phyloP scores from a whole-genome alignment of 2,113 vertebrate genomes.

The Syrmaticus mikado region DNA sequence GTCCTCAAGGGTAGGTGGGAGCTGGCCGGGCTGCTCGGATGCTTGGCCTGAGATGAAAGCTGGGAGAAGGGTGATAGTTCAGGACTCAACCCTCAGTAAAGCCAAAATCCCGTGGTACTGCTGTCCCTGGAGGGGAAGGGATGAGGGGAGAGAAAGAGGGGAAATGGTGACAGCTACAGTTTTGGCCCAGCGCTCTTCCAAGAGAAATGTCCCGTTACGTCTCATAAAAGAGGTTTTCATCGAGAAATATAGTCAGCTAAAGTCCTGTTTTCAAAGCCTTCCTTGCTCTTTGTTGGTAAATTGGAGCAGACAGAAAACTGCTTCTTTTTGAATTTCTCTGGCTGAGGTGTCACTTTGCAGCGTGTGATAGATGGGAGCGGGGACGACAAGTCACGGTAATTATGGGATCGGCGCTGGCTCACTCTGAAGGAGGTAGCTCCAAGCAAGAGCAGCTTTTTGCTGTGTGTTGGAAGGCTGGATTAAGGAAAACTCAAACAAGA shows the following conservation, averaged over 20 bases:
- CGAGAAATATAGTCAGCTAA: background rate
- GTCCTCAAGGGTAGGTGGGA: background rate
- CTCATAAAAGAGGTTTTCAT: background rate
- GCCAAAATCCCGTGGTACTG: background rate
- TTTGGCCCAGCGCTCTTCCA: background rate
- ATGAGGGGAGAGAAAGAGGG: background rate
- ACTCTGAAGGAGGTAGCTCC: background rate
- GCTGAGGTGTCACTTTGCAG: conserved; percentile 18
- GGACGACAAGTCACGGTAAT: background rate
- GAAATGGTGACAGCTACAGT: background rate
- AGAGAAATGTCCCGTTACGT: background rate
- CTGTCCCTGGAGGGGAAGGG: background rate
- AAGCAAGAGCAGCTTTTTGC: background rate
- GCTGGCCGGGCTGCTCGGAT: background rate
- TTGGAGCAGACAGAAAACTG: conserved; percentile 48
- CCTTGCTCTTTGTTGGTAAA: background rate
- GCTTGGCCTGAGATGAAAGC: background rate
- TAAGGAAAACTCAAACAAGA: background rate
- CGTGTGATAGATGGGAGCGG: background rate
- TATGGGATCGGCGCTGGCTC: background rate
- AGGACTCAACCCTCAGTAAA: background rate
- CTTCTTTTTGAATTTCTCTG: conserved; percentile 31
- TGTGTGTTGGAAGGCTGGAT: background rate
- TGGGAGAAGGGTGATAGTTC: background rate
- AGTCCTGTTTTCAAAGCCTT: background rate